A percentile compares a stretch with the other conserved stretches of the same genome.
phyloP scores from a whole-genome alignment of 1,140 invertebrate genomes.

The Brachionus asplanchnoidis region DNA sequence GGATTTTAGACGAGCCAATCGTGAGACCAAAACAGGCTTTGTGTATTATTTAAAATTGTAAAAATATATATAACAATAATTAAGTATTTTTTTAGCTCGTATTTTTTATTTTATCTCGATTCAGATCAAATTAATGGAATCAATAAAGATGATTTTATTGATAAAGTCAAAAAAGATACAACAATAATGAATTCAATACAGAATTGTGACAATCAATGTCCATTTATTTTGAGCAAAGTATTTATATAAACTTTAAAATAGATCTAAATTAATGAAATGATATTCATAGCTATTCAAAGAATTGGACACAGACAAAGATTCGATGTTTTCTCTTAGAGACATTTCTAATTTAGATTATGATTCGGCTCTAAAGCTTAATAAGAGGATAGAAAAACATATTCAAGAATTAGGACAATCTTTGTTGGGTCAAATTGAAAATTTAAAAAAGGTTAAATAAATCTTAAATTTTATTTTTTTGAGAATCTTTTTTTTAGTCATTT shows the following conservation, averaged over 20 bases:
- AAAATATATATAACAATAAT: no score
- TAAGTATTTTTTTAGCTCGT: neutral
- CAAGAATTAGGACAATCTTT: constrained; percentile 8
- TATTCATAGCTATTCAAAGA: neutral
- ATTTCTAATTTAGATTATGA: constrained; percentile 3
- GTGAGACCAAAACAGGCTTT: neutral
- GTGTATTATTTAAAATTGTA: neutral
- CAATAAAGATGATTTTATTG: constrained; percentile 1
- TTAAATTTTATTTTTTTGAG: neutral
- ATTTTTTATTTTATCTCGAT: constrained; percentile 18
- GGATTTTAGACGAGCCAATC: neutral
- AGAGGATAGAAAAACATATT: neutral
- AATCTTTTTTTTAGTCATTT: neutral
- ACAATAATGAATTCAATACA: constrained; percentile 19
- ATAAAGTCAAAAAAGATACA: neutral
- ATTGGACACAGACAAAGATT: neutral
- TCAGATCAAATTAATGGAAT: neutral
- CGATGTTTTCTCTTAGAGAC: neutral
- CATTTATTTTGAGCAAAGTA: constrained; percentile 13
- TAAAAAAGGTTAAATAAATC: neutral
- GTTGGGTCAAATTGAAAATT: neutral
- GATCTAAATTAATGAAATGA: neutral
- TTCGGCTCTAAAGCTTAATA: neutral
- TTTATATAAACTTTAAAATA: neutral
- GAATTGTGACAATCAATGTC: neutral